These are phyloP conservation scores for Pollimyrus isidori DNA, from an alignment of 2,113 vertebrate genomes.

Conservation along the genomic window DNA sequence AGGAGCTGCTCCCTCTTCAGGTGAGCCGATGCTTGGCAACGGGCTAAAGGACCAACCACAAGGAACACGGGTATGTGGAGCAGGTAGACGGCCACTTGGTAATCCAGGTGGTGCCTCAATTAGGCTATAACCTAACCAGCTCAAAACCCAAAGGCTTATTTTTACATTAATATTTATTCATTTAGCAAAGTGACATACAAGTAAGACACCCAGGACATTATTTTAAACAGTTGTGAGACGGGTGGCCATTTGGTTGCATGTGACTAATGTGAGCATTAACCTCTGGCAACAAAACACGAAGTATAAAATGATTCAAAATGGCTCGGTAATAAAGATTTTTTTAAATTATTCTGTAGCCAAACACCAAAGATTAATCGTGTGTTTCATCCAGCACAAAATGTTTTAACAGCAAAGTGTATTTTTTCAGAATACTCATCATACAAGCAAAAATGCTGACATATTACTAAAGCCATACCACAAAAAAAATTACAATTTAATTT, in stretches of 20 bases:
- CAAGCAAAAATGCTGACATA: not conserved
- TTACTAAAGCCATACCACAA: not conserved
- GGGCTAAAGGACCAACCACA: constrained; percentile 24
- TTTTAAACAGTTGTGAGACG: not conserved
- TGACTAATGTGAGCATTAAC: not conserved
- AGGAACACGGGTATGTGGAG: not conserved
- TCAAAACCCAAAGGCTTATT: not conserved
- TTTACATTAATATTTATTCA: not conserved
- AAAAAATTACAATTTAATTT: not conserved
- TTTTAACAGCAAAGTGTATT: not conserved
- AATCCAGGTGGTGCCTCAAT: not conserved
- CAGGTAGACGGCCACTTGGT: not conserved
- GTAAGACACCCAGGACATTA: not conserved
- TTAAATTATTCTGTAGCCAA: not conserved
- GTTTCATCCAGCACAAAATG: not conserved
- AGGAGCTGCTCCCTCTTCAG: constrained; percentile 68
- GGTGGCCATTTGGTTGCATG: not conserved
- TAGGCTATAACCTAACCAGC: not conserved
- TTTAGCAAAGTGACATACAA: not conserved
- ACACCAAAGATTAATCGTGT: not conserved
- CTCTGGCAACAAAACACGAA: not conserved
- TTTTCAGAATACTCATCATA: not conserved
- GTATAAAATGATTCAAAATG: not conserved
- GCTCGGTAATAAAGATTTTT: not conserved
- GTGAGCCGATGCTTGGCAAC: constrained; percentile 42